phyloP scores from a whole-genome alignment of 2,113 vertebrate genomes.

The Dicerorhinus sumatrensis region DNA sequence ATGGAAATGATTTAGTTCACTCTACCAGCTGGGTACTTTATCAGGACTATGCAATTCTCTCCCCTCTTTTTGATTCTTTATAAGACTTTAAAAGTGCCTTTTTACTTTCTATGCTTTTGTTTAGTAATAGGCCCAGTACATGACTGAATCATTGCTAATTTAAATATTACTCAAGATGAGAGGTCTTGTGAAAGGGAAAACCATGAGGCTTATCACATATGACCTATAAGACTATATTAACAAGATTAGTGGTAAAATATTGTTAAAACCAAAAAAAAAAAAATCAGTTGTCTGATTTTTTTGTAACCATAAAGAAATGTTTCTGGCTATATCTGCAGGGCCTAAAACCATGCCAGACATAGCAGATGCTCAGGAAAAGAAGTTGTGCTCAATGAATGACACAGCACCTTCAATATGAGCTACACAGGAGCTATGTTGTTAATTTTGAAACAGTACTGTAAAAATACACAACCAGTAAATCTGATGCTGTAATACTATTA shows the following conservation, averaged over 20 bases:
- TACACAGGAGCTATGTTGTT: not conserved
- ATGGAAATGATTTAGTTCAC: slow-evolving; percentile 44
- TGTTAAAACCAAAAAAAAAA: slow-evolving; percentile 35
- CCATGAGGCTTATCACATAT: not conserved
- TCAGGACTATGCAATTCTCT: slow-evolving; percentile 9
- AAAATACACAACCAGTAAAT: not conserved
- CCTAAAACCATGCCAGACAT: not conserved
- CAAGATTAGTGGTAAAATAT: not conserved
- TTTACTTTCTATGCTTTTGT: slow-evolving; percentile 22
- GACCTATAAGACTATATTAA: not conserved
- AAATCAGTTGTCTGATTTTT: not conserved
- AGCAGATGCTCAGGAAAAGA: not conserved
- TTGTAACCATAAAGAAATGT: slow-evolving; percentile 18
- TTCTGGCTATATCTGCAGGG: not conserved
- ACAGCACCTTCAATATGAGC: not conserved
- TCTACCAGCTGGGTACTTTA: not conserved
- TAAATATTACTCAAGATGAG: not conserved
- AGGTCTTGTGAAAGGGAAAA: slow-evolving; percentile 38
- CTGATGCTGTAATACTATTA: not conserved
- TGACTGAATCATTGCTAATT: not conserved
- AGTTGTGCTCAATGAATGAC: not conserved
- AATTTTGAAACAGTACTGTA: not conserved
- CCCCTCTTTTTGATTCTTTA: not conserved
- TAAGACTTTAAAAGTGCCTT: slow-evolving; percentile 51
- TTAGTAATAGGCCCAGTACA: not conserved